Evolutionary conservation across 2,113 vertebrate genomes (phyloP).

Genomic region (Melospiza georgiana): DNA sequence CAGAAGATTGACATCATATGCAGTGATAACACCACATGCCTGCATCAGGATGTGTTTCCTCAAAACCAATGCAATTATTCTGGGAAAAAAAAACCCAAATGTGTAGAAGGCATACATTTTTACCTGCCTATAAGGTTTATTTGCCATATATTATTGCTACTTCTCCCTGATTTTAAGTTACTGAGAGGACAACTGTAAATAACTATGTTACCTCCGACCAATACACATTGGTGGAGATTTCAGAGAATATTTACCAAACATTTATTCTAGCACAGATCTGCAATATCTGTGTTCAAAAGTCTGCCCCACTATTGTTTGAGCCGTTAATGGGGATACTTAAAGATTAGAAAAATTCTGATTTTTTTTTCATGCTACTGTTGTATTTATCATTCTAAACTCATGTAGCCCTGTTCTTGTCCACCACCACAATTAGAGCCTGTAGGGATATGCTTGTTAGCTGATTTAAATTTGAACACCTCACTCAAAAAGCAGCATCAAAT

Average conservation of each 20-base stretch:
- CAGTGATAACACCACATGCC: not conserved
- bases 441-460: not conserved
- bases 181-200: not conserved
- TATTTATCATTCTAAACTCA: not conserved
- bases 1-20: not conserved
- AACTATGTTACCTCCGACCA: not conserved
- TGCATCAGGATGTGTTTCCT: not conserved
- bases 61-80: not conserved
- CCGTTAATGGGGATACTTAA: not conserved
- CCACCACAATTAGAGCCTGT: not conserved
- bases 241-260: not conserved
- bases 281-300: not conserved
- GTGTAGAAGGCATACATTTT: not conserved
- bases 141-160: not conserved
- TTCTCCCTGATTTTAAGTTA: not conserved
- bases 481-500: not conserved
- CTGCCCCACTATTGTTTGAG: not conserved
- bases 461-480: not conserved
- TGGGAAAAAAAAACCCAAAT: not conserved
- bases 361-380: not conserved
- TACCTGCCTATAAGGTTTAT: not conserved
- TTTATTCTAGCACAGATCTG: not conserved
- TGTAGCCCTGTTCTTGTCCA: not conserved
- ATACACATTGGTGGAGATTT: not conserved
- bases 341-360: not conserved